A percentile compares a stretch with the other conserved stretches of the same genome.
These are phyloP conservation scores for Corapipo altera DNA, from an alignment of 2,113 vertebrate species.

Conservation along the genomic window DNA sequence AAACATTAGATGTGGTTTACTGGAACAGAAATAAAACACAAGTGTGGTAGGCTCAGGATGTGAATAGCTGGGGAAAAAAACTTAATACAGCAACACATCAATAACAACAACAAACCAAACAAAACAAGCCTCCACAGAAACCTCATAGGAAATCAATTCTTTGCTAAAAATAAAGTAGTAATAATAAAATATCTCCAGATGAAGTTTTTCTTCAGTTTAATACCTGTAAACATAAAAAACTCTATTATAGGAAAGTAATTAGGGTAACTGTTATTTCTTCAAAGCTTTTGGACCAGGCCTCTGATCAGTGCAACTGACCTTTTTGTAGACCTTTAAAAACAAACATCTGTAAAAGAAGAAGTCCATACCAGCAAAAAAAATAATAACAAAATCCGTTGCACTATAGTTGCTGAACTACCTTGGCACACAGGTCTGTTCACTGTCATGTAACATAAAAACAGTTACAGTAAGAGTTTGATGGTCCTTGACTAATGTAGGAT, in stretches of 20 bases:
- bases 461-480: not conserved
- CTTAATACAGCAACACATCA: not conserved
- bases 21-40: not conserved
- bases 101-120: not conserved
- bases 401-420: not conserved
- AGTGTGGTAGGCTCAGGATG: not conserved
- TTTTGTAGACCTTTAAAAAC: not conserved
- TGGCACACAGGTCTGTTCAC: not conserved
- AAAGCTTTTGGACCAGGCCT: not conserved
- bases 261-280: not conserved
- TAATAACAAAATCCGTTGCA: accelerated
- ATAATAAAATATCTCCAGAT: not conserved
- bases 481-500: not conserved
- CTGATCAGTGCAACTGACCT: not conserved
- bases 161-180: not conserved
- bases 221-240: not conserved
- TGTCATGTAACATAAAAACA: not conserved
- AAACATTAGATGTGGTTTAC: not conserved
- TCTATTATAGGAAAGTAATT: not conserved
- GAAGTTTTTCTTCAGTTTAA: not conserved
- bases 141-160: not conserved
- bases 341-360: not conserved
- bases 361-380: not conserved
- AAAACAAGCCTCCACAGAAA: not conserved
- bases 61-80: not conserved